phyloP scores from a whole-genome alignment of 2,113 vertebrate species.

The Cyanocitta stelleri region DNA sequence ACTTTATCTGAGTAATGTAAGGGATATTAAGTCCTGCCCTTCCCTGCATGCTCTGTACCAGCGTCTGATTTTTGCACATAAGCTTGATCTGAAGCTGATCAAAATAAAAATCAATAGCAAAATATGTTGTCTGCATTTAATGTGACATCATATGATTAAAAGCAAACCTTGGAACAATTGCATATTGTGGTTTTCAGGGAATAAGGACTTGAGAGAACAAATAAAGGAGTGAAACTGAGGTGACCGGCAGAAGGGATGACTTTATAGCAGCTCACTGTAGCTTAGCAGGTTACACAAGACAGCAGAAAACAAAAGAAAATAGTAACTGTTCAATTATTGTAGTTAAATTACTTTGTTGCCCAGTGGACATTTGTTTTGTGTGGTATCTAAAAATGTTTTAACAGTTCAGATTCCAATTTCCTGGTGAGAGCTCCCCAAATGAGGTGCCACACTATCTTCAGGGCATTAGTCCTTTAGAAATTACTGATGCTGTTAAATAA shows the following conservation, averaged over 20 bases:
- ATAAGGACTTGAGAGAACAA: neutral
- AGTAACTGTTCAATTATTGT: neutral
- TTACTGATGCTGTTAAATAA: neutral
- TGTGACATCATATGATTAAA: neutral
- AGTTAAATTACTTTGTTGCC: neutral
- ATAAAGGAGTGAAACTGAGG: neutral
- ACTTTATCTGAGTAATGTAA: neutral
- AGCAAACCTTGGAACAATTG: neutral
- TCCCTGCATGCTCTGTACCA: neutral
- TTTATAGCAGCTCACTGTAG: neutral
- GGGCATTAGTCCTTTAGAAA: neutral
- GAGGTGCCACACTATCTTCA: neutral
- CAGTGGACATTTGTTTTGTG: neutral
- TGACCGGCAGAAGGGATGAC: neutral
- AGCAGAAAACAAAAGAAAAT: neutral
- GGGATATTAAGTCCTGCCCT: neutral
- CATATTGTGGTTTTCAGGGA: neutral
- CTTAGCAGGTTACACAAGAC: neutral
- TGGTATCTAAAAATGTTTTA: neutral
- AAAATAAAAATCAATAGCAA: neutral
- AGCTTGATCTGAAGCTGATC: neutral
- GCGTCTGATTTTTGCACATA: neutral
- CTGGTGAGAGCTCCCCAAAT: neutral
- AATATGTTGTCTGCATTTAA: neutral
- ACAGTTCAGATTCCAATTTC: neutral